These are phyloP conservation scores for Parus major DNA, from an alignment of 2,113 vertebrate genomes.

Conservation along the genomic window DNA sequence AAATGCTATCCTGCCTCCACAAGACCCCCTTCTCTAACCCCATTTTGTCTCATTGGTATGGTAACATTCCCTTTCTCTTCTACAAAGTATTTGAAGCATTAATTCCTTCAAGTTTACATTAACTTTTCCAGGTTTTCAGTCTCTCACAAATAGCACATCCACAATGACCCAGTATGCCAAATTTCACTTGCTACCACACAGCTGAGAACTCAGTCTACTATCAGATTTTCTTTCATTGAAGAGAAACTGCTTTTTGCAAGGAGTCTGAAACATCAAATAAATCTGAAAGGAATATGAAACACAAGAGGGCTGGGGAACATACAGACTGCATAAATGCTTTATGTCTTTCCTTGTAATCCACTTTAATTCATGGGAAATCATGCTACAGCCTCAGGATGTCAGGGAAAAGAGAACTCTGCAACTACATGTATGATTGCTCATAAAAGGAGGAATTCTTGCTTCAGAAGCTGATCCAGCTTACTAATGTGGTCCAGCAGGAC, in stretches of 20 bases:
- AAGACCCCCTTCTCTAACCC: background rate
- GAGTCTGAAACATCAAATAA: constrained; percentile 32
- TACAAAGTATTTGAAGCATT: background rate
- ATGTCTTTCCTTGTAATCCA: background rate
- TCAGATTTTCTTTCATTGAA: background rate
- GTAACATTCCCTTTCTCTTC: background rate
- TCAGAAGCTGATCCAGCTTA: background rate
- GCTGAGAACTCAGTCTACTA: background rate
- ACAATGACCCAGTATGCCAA: background rate
- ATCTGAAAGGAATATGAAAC: background rate
- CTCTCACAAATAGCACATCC: background rate
- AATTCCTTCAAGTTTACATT: background rate
- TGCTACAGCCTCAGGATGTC: background rate
- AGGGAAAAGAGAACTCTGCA: background rate
- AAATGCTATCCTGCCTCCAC: background rate
- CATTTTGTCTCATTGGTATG: background rate
- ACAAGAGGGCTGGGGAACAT: background rate
- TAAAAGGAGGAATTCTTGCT: background rate
- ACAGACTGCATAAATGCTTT: background rate
- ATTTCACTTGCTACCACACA: background rate
- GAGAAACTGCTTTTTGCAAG: background rate
- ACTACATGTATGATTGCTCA: background rate
- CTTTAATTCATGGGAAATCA: background rate
- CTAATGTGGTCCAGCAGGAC: background rate
- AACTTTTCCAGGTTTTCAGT: background rate